Base-by-base conservation (phyloP, 2,797 vertebrate species). In the Acestrorhynchus altus region DNA sequence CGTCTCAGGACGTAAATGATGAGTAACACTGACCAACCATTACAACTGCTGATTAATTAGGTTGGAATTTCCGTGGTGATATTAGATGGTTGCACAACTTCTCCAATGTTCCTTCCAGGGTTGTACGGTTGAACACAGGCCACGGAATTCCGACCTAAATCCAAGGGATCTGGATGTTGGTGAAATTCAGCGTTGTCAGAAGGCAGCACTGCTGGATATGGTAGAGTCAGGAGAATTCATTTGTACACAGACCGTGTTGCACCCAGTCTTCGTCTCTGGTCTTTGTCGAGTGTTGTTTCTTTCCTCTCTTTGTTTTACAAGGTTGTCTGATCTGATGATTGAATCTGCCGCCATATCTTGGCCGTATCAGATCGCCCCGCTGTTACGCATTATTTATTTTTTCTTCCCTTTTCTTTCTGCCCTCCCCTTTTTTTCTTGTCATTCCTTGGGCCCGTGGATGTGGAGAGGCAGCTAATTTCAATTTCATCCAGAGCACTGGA, bases 391-490 rank as follows among this genome's bases (percentile, higher is more conserved):
- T 84, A 79, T 80, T 85, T 82, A 64, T 77, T 81, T 81, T 31
- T 78, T 64, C 73, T 20, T 15, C 1, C 61, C 51, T 77, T 67
- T 67, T 42, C 35, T 39, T 52, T 80, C 51, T 42, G 24, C 20
- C 51, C 67, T 42, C 76, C 20, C 13, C 60, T 59, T 57, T 69
- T 81, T 68, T 75, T 83, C 80, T 72, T 75, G 16, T 75, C 79
- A 75, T 80, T 86, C 77, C 66, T 64, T 61, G 69, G 52, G 42
- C 24, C 44, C 7, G 44, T 68, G 77, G 83, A 83, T 86, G 74
- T 84, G 85, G 82, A 86, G 78, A 40, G 71, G 72, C 46, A 72
- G 78, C 82, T 90, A 69, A 90, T 91, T 89, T 90, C 71, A 81
- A 82, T 88, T 85, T 83, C 59, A 59, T 81, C 40, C 61, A 47